Evolutionary conservation across 2,888 invertebrate species (phyloP).

Genomic region (Agrochola lota): DNA sequence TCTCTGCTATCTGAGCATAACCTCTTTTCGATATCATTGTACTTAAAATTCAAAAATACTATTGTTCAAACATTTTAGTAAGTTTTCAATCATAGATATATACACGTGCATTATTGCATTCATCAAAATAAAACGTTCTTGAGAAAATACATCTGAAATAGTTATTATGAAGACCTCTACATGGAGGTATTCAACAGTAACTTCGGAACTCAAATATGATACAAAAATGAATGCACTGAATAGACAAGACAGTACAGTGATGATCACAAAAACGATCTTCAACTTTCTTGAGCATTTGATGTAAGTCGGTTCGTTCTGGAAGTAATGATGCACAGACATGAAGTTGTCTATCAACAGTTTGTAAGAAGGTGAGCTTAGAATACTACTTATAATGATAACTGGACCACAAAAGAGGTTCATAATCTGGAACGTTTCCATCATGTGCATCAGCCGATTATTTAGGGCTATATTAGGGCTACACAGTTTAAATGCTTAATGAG

Average conservation of each 20-base stretch:
- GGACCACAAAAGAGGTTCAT: not conserved
- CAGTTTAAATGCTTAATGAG: no score
- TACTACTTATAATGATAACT: not conserved
- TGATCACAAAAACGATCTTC: not conserved
- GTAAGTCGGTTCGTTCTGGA: constrained; percentile 3
- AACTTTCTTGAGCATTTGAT: constrained; percentile 18
- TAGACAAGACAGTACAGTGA: not conserved
- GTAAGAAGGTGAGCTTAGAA: constrained; percentile 10
- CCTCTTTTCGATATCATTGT: not conserved
- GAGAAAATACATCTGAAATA: not conserved
- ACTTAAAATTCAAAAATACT: constrained; percentile 2
- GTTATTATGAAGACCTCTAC: fast-evolving
- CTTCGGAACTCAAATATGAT: not conserved
- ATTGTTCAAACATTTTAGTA: constrained; percentile 28
- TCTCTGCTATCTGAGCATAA: not conserved
- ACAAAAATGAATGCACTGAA: not conserved
- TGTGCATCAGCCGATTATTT: not conserved
- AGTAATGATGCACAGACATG: not conserved
- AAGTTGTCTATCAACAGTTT: constrained; percentile 15
- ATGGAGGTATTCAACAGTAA: fast-evolving
- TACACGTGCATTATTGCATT: constrained; percentile 8
- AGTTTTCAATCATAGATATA: constrained; percentile 8
- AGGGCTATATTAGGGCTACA: no score
- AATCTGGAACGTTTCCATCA: constrained; percentile 1
- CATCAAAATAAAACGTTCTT: constrained; percentile 23